Evolutionary conservation across 2,113 vertebrate species (phyloP).

Genomic region (Acrocephalus kingi): DNA sequence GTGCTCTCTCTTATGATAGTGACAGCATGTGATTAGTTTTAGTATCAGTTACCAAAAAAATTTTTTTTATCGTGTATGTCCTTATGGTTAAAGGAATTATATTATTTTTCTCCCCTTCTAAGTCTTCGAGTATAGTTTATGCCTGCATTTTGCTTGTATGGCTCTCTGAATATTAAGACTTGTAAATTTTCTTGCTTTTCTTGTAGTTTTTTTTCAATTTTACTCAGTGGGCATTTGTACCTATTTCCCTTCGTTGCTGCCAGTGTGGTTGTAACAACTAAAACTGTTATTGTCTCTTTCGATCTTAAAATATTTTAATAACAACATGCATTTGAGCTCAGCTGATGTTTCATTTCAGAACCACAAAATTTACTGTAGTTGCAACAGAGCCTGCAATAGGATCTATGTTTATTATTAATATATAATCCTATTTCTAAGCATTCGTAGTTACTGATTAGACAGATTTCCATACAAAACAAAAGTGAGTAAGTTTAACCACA

Average conservation of each 20-base stretch:
- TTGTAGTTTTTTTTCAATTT: not conserved
- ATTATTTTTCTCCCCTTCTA: not conserved
- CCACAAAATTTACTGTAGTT: not conserved
- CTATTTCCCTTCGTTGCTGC: not conserved
- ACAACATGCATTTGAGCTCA: not conserved
- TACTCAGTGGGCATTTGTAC: not conserved
- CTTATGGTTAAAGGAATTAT: not conserved
- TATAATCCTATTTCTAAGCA: not conserved
- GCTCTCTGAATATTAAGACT: not conserved
- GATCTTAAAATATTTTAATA: not conserved
- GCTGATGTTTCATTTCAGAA: not conserved
- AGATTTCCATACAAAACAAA: not conserved
- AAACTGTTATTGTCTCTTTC: not conserved
- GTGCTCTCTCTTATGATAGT: not conserved
- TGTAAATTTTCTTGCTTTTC: not conserved
- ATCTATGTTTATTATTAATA: not conserved
- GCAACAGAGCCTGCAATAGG: not conserved
- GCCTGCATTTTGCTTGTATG: not conserved
- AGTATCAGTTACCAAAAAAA: not conserved
- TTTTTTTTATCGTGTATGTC: accelerated
- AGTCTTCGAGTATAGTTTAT: not conserved
- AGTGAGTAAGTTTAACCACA: not conserved
- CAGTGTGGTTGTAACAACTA: not conserved
- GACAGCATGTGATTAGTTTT: not conserved
- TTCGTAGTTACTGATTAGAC: not conserved